Percentiles rank a stretch among this genome's conserved stretches.
These are phyloP conservation scores for Pseudomyrmex dendroicus DNA, from an alignment of 1,140 invertebrate species.

Conservation along the genomic window DNA sequence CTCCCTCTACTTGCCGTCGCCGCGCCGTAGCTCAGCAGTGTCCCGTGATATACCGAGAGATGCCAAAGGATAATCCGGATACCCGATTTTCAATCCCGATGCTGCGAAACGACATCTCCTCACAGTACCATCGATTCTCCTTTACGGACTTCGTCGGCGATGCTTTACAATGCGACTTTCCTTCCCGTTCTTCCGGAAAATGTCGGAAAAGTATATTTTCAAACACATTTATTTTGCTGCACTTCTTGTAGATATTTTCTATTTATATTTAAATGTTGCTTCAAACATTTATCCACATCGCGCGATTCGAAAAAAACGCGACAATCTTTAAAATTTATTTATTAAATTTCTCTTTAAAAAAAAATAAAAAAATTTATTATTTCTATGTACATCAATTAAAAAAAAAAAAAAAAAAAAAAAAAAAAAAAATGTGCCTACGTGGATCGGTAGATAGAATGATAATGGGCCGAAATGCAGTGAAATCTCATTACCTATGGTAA, in stretches of 20 bases:
- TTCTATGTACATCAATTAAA: not conserved
- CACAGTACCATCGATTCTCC: constrained; percentile 36
- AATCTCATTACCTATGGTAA: constrained; percentile 62
- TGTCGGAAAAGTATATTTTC: not conserved
- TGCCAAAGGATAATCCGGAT: constrained; percentile 68
- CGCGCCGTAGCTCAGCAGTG: constrained; percentile 44
- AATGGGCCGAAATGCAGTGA: constrained; percentile 48
- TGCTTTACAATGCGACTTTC: constrained; percentile 46
- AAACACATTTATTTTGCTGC: not conserved
- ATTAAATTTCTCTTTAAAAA: not conserved
- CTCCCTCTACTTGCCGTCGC: not conserved
- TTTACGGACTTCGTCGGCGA: constrained; percentile 28
- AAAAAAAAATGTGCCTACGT: not conserved
- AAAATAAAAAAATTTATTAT: not conserved
- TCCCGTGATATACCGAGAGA: constrained; percentile 57
- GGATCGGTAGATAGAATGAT: constrained; percentile 47
- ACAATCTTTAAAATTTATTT: constrained; percentile 20
- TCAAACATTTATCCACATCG: not conserved
- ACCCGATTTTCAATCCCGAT: constrained; percentile 68
- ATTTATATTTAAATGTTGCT: not conserved
- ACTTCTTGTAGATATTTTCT: constrained; percentile 7
- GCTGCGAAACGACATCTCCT: constrained; percentile 57
- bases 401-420: not conserved
- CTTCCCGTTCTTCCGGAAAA: not conserved
- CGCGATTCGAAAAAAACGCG: not conserved